Evolutionary conservation across 1,140 invertebrate genomes (phyloP), one percentile per base, ranked within the genome.

Genomic region (Macrosteles quadrilineatus): DNA sequence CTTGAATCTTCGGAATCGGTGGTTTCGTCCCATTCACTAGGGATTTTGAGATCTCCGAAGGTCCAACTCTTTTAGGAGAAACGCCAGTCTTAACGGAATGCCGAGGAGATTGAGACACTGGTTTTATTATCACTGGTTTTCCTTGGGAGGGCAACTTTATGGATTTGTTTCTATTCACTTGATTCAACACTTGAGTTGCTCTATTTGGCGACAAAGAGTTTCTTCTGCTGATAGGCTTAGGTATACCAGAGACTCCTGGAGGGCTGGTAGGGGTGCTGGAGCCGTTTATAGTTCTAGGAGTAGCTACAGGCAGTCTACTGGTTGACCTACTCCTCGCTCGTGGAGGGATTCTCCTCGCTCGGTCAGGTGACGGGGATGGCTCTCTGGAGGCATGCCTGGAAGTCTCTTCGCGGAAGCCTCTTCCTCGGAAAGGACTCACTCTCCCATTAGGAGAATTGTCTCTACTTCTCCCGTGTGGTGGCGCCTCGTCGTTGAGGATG

Each of bases 391-490:
- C 21, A 21, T 45, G 63, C 19, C 67, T 69, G 14, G 71, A 63
- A 1, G 80, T 79, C 31, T 83, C 82, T 64, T 82, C 83, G 67
- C 85, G 85, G 77, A 86, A 87, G 4, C 85, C 85, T 17, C 82
- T 78, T 62, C 85, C 85, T 27, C 83, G 78, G 64, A 87, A 87
- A 0, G 86, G 86, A 53, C 84, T 85, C 6, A 84, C 78, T 27
- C 85, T 78, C 1, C 85, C 85, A 50, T 80, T 70, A 11, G 78
- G 76, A 1, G 80, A 77, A 0, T 75, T 70, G 6, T 76, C 50
- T 12, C 72, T 73, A 25, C 77, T 77, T 23, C 76, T 77, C 21
- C 71, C 75, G 71, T 63, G 77, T 70, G 75, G 75, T 9, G 77
- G 74, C 30, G 76, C 80, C 25, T 78, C 80, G 27, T n/a, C n/a